Evolutionary conservation across 2,888 invertebrate genomes (phyloP).

Genomic region (Molorchus minor): DNA sequence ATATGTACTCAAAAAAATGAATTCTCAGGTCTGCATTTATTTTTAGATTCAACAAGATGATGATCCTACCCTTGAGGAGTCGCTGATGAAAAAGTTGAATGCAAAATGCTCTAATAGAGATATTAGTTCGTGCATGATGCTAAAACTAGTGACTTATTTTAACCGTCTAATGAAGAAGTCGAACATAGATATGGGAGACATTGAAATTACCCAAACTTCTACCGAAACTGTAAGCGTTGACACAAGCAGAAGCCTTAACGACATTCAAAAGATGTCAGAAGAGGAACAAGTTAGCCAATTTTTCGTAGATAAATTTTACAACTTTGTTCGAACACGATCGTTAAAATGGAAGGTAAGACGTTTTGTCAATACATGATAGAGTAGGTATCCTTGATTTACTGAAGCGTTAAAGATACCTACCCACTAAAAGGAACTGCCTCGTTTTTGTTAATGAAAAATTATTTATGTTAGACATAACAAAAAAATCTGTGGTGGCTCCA

Average conservation of each 20-base stretch:
- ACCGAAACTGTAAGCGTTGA: conserved; percentile 64
- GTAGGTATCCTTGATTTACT: too few species aligned
- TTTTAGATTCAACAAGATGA: conserved; percentile 62
- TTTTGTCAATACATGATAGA: too few species aligned
- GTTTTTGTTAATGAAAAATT: too few species aligned
- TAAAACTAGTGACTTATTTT: conserved; percentile 83
- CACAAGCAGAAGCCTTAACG: conserved; percentile 56
- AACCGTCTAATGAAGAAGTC: conserved; percentile 83
- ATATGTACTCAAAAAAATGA: too few species aligned
- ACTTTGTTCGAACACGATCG: conserved; percentile 79
- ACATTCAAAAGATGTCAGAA: conserved; percentile 62
- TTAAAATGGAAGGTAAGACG: conserved; percentile 73
- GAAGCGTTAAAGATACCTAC: too few species aligned
- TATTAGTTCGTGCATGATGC: conserved; percentile 82
- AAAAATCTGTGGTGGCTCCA: too few species aligned
- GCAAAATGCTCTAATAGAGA: conserved; percentile 81
- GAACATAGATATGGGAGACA: conserved; percentile 78
- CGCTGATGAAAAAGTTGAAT: conserved; percentile 78
- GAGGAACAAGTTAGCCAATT: conserved; percentile 69
- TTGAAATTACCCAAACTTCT: conserved; percentile 76
- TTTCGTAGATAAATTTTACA: conserved; percentile 78
- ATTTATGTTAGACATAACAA: too few species aligned
- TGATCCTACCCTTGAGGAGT: conserved; percentile 70
- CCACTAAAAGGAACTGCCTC: too few species aligned
- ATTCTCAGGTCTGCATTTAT: too few species aligned